Evolutionary conservation across 2,113 vertebrate genomes (phyloP).

Genomic region (Neoarius graeffei): DNA sequence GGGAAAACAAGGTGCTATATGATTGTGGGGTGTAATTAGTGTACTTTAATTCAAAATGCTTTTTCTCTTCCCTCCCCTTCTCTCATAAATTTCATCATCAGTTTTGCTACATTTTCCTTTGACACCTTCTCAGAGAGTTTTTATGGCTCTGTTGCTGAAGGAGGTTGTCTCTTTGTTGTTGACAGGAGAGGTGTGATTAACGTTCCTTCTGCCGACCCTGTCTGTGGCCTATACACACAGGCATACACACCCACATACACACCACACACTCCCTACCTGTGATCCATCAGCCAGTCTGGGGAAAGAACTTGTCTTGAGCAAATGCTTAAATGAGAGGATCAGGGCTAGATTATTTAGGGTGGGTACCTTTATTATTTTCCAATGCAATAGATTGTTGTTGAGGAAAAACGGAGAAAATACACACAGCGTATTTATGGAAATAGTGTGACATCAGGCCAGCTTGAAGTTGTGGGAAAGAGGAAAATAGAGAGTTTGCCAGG

Average conservation of each 20-base stretch:
- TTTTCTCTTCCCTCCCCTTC: conserved; percentile 33
- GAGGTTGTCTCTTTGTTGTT: conserved; percentile 68
- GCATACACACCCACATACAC: conserved; percentile 12
- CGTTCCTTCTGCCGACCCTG: conserved; percentile 73
- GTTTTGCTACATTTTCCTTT: conserved; percentile 57
- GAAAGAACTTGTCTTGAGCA: neutral
- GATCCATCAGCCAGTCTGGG: neutral
- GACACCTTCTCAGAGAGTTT: conserved; percentile 61
- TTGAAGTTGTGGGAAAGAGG: conserved; percentile 57
- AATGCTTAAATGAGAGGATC: neutral
- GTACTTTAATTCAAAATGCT: conserved; percentile 22
- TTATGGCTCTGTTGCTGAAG: conserved; percentile 48
- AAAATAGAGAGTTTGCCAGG: conserved; percentile 75
- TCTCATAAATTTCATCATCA: conserved; percentile 63
- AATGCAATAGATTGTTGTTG: conserved; percentile 1
- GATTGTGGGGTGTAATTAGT: conserved; percentile 20
- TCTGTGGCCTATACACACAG: conserved; percentile 59
- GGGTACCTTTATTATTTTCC: conserved; percentile 27
- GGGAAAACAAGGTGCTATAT: neutral
- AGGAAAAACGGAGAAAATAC: conserved; percentile 49
- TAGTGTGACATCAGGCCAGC: conserved; percentile 67
- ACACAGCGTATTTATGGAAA: conserved; percentile 63
- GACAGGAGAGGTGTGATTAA: conserved; percentile 74
- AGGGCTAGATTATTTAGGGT: neutral
- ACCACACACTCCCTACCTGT: neutral